Conservation (phyloP, 2,888 invertebrate genomes). For the Lycia hirtaria region DNA sequence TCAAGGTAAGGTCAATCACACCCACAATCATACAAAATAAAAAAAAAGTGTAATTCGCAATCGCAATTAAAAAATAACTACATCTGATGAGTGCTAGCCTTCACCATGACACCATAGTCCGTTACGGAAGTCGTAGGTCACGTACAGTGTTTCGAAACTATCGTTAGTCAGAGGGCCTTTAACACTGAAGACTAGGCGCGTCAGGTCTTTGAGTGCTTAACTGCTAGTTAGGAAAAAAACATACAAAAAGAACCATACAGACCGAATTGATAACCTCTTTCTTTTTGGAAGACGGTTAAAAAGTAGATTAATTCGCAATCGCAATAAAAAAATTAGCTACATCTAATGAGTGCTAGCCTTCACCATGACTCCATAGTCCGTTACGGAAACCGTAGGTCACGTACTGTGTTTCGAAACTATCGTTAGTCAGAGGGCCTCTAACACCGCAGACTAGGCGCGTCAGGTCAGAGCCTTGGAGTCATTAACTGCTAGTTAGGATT, state of each 20-base stretch:
- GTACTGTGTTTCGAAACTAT: constrained; percentile 18
- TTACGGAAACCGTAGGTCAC: constrained; percentile 14
- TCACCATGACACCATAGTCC: constrained; percentile 20
- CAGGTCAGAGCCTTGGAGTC: constrained; percentile 5
- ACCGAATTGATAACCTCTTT: no score
- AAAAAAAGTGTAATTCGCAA: no score
- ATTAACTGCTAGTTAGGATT: background rate
- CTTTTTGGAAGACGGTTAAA: no score
- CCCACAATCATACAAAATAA: no score
- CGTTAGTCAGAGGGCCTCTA: constrained; percentile 10
- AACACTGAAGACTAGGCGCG: background rate
- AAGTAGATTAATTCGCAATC: no score
- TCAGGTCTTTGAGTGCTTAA: constrained; percentile 1
- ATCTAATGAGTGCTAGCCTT: constrained; percentile 7
- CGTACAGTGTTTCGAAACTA: constrained; percentile 20
- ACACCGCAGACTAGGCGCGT: background rate
- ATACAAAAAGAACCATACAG: no score
- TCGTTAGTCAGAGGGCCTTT: constrained; percentile 10
- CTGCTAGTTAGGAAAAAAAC: background rate
- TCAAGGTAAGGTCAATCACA: no score
- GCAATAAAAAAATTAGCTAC: no score
- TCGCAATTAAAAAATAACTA: no score
- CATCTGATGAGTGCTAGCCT: constrained; percentile 2
- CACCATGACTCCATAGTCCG: constrained; percentile 19
- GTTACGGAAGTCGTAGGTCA: constrained; percentile 12